Evolutionary conservation across 1,140 invertebrate genomes (phyloP).

Genomic region (Drosophila tristis): DNA sequence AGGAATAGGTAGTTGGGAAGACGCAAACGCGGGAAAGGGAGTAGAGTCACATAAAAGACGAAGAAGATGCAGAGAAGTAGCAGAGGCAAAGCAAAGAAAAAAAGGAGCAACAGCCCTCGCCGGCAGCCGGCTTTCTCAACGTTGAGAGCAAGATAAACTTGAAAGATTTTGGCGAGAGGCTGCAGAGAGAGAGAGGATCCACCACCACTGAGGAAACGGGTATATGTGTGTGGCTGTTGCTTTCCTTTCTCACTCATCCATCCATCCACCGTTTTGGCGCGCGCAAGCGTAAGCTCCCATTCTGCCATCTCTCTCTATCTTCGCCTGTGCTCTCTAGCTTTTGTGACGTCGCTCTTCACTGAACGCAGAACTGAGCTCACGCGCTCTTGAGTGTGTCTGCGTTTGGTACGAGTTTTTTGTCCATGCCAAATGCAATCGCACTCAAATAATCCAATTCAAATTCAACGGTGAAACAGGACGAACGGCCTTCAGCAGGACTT

Average conservation of each 20-base stretch:
- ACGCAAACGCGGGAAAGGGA: neutral
- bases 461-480: conserved; percentile 69
- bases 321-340: too few relatives aligned
- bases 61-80: conserved; percentile 19
- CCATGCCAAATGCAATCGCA: neutral
- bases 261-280: conserved; percentile 64
- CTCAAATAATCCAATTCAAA: conserved; percentile 42
- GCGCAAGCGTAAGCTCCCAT: conserved; percentile 66
- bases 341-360: too few relatives aligned
- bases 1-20: conserved; percentile 15
- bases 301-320: conserved; percentile 27
- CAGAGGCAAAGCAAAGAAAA: conserved; percentile 20
- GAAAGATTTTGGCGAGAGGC: conserved; percentile 50
- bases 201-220: conserved; percentile 34
- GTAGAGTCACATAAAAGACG: conserved; percentile 5
- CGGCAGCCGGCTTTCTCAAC: conserved; percentile 49
- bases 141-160: conserved; percentile 49
- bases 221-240: conserved; percentile 18
- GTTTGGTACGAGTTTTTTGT: conserved; percentile 18
- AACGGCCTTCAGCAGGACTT: conserved; percentile 46
- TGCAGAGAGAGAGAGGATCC: conserved; percentile 16
- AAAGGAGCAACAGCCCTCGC: conserved; percentile 72
- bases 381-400: too few relatives aligned
- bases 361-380: too few relatives aligned
- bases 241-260: conserved; percentile 11